Conservation (phyloP, 2,113 vertebrate genomes). For the rat (Rattus norvegicus) region DNA sequence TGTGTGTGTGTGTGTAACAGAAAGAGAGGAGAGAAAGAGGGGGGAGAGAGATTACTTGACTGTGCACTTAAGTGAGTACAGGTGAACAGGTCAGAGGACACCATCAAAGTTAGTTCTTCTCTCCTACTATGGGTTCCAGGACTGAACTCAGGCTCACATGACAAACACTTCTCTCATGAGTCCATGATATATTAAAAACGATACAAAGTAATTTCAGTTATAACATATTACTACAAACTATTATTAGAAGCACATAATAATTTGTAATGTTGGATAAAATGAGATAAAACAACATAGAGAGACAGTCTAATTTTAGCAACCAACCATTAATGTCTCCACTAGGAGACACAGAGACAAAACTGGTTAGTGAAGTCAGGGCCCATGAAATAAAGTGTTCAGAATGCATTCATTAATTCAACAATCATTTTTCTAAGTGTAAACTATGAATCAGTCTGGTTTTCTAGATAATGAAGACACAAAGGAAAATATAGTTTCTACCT, state of each 20-base stretch:
- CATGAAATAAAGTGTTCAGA: conserved; percentile 11
- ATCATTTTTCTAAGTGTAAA: neutral
- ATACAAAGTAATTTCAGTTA: conserved; percentile 2
- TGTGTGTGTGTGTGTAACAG: neutral
- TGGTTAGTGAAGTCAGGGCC: neutral
- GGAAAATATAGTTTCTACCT: neutral
- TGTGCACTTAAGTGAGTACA: neutral
- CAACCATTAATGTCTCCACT: neutral
- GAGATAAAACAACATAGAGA: neutral
- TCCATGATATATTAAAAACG: neutral
- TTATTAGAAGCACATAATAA: neutral
- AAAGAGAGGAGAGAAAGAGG: neutral
- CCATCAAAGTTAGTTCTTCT: neutral
- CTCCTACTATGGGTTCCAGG: neutral
- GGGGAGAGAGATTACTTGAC: neutral
- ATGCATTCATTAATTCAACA: neutral
- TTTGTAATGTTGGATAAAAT: conserved; percentile 38
- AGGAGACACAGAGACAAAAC: neutral
- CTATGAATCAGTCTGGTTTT: neutral
- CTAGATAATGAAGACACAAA: neutral
- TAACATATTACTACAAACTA: neutral
- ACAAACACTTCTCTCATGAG: neutral
- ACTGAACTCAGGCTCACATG: neutral
- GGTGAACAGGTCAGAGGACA: neutral
- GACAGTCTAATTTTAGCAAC: neutral